Evolutionary conservation across 2,797 vertebrate genomes (phyloP), one percentile per base, ranked within the genome.

Genomic region (Diplodus puntazzo): DNA sequence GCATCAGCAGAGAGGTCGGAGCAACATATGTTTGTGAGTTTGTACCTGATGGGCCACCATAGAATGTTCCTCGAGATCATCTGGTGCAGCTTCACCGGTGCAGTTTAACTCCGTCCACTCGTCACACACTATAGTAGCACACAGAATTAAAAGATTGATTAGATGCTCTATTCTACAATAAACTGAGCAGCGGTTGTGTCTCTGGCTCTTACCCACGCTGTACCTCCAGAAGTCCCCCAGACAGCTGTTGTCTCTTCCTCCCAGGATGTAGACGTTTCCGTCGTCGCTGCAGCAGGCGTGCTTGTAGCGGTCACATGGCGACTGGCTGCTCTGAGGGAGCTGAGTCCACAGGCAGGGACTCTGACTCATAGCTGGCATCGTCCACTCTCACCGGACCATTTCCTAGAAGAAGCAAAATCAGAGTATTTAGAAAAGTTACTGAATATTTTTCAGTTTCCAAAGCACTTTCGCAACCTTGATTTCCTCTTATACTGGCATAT

Each of bases 201-300:
- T 61, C 4, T 8, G 10, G 14, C 2, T 59, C 95, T 95, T 92
- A 97, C 97, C 95, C 2, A 96, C 89, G 16, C 74, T 90, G 92
- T 97, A 98, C 45, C 92, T 92, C 97, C 97, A 98, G 85, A 97
- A 96, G 89, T 98, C 97, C 46, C 91, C 85, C 55, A 96, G 91
- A 3, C 72, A 80, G 81, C 80, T 53, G 80, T 58, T 92, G 79
- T 87, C 87, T 45, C 96, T 84, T 39, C 97, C 97, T 21, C 97
- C 97, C 25, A 96, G 85, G 65, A 98, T 13, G 20, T 97, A 98
- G 16, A 98, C 86, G 4, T 92, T 69, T 20, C 92, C 95, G 12
- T 91, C 77, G 17, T 88, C 92, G 23, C 86, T 70, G 83, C 94
- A 94, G 84, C 95, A 96, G 55, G 96, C 94, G 0, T 97, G 97